A percentile compares a stretch with the other conserved stretches of the same genome.
Evolutionary conservation across 2,888 invertebrate species (phyloP).

Genomic region (Cotesia congregata): DNA sequence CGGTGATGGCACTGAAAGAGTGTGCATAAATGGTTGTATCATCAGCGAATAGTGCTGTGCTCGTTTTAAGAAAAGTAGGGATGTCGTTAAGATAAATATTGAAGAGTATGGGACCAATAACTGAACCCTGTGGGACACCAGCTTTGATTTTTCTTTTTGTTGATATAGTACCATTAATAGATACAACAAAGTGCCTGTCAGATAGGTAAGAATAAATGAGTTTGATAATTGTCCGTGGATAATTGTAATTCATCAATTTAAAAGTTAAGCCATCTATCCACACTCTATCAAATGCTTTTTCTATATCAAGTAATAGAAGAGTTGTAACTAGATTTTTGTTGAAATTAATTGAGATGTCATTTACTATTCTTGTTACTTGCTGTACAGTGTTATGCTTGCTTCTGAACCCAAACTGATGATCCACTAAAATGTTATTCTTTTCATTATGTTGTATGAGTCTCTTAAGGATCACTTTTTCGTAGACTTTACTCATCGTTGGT

Average conservation of each 20-base stretch:
- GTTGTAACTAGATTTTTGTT: conserved; percentile 52
- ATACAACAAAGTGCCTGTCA: conserved; percentile 11
- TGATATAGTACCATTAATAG: no score
- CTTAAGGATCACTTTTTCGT: conserved; percentile 41
- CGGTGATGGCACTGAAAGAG: conserved; percentile 45
- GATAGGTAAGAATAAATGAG: no score
- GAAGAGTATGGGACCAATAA: conserved; percentile 50
- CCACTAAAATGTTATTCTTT: conserved; percentile 40
- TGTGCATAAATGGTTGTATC: conserved; percentile 50
- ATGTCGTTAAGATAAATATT: conserved; percentile 51
- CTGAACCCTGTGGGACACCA: conserved; percentile 49
- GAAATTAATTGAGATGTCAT: conserved; percentile 49
- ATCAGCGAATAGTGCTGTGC: conserved; percentile 46
- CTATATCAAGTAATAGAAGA: conserved; percentile 57
- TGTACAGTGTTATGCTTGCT: conserved; percentile 52
- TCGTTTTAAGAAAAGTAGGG: conserved; percentile 40
- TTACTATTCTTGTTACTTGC: conserved; percentile 54
- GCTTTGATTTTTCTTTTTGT: conserved; percentile 35
- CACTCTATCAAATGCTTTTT: conserved; percentile 62
- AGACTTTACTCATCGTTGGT: conserved; percentile 35
- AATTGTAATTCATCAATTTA: background rate
- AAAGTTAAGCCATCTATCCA: conserved; percentile 22
- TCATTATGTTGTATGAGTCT: conserved; percentile 41
- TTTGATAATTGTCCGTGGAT: no score
- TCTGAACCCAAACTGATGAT: conserved; percentile 57